Evolutionary conservation across 2,797 vertebrate genomes (phyloP).

Genomic region (Cyclopterus lumpus): DNA sequence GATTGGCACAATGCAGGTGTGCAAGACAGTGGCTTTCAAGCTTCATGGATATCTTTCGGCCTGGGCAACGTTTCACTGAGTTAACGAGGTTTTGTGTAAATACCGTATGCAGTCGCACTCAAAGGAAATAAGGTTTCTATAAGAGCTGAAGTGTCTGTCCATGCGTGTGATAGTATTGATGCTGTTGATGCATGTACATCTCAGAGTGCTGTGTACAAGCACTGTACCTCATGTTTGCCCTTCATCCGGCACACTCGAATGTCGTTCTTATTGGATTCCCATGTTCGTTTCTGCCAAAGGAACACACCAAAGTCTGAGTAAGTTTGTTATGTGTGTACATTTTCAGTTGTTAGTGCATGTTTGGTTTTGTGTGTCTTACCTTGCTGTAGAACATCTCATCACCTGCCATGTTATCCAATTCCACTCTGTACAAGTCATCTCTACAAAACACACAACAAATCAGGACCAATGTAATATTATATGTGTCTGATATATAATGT

Average conservation of each 20-base stretch:
- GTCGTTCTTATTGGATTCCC: slow-evolving; percentile 95
- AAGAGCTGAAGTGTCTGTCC: slow-evolving; percentile 63
- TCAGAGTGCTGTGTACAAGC: slow-evolving; percentile 27
- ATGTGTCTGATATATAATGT: background rate
- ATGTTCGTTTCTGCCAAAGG: slow-evolving; percentile 89
- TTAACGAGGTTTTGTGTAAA: slow-evolving; percentile 68
- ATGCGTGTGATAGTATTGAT: slow-evolving; percentile 59
- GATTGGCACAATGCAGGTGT: slow-evolving; percentile 8
- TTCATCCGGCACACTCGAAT: slow-evolving; percentile 97
- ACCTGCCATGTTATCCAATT: slow-evolving; percentile 89
- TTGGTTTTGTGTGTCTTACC: slow-evolving; percentile 76
- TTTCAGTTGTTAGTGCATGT: background rate
- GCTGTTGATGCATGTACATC: slow-evolving; percentile 40
- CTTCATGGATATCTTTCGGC: slow-evolving; percentile 18
- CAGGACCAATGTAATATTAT: background rate
- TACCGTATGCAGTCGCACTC: slow-evolving; percentile 52
- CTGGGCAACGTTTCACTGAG: slow-evolving; percentile 43
- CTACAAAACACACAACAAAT: slow-evolving; percentile 74
- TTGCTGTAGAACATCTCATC: slow-evolving; percentile 93
- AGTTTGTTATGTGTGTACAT: background rate
- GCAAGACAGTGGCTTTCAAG: slow-evolving; percentile 34
- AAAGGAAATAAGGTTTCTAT: slow-evolving; percentile 58
- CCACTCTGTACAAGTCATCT: slow-evolving; percentile 94
- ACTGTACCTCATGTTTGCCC: slow-evolving; percentile 93
- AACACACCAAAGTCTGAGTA: slow-evolving; percentile 1